phyloP scores from a whole-genome alignment of 2,888 invertebrate species.

The Choreutis nemorana region DNA sequence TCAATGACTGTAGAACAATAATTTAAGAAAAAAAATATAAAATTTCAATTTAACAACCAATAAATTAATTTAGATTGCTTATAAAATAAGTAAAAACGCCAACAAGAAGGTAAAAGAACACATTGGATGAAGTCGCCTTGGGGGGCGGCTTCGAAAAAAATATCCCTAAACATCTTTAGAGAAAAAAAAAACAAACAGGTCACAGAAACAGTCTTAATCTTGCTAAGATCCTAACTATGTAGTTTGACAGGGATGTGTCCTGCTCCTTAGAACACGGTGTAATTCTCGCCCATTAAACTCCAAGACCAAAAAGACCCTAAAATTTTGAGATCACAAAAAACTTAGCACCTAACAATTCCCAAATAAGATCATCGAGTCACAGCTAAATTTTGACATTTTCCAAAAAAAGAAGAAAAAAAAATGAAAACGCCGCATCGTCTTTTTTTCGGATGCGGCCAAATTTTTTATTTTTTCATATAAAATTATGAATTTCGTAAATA shows the following conservation, averaged over 20 bases:
- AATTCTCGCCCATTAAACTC: slow-evolving; percentile 39
- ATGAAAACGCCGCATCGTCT: too few relatives aligned
- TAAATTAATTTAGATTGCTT: slow-evolving; percentile 66
- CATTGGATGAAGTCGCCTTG: slow-evolving; percentile 49
- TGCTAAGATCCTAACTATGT: slow-evolving; percentile 63
- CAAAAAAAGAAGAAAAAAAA: slow-evolving; percentile 38
- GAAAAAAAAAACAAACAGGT: slow-evolving; percentile 65
- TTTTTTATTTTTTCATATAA: slow-evolving; percentile 27
- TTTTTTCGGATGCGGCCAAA: slow-evolving; percentile 18
- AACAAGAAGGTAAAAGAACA: slow-evolving; percentile 67
- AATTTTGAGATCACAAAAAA: slow-evolving; percentile 19
- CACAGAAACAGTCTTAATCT: slow-evolving; percentile 68
- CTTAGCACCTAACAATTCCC: slow-evolving; percentile 43
- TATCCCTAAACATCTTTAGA: slow-evolving; percentile 51
- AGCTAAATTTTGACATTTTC: slow-evolving; percentile 38
- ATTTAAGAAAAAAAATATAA: slow-evolving; percentile 55
- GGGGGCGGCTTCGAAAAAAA: slow-evolving; percentile 24
- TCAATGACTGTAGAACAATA: slow-evolving; percentile 46
- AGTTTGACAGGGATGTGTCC: slow-evolving; percentile 64
- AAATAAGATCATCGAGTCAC: slow-evolving; percentile 50
- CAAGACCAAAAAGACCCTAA: slow-evolving; percentile 15
- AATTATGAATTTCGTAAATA: slow-evolving; percentile 60
- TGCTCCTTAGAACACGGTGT: slow-evolving; percentile 62
- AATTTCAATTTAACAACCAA: slow-evolving; percentile 65
- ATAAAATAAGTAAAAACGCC: slow-evolving; percentile 67